Conservation (phyloP, 2,888 invertebrate genomes). For the Linnaemya vulpina region DNA sequence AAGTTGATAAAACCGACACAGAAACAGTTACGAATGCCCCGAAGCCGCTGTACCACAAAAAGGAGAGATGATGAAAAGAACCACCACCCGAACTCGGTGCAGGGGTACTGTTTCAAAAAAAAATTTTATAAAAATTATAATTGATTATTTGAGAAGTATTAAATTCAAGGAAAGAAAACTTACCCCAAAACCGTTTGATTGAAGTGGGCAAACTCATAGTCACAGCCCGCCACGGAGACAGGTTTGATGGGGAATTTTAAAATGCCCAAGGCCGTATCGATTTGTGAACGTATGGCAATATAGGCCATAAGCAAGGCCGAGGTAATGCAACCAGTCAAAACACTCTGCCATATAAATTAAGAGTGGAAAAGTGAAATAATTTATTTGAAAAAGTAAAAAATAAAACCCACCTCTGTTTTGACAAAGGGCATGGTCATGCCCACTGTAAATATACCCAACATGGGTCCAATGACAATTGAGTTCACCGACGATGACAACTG, state of each 20-base stretch:
- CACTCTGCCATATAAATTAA: constrained; percentile 84
- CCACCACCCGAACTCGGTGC: not conserved
- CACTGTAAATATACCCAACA: constrained; percentile 88
- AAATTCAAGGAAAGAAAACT: constrained; percentile 35
- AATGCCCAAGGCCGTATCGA: constrained; percentile 86
- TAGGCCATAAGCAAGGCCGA: constrained; percentile 86
- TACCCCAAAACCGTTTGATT: constrained; percentile 76
- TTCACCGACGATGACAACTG: constrained; percentile 86
- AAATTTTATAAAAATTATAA: not conserved
- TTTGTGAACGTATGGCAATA: constrained; percentile 87
- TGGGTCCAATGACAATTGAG: constrained; percentile 87
- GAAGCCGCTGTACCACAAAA: constrained; percentile 88
- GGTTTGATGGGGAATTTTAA: constrained; percentile 80
- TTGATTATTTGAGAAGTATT: too few species aligned
- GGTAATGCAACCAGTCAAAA: constrained; percentile 86
- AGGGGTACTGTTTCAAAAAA: constrained; percentile 13
- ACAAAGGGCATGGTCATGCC: constrained; percentile 87
- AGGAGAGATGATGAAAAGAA: constrained; percentile 85
- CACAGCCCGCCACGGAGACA: constrained; percentile 76
- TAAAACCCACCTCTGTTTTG: constrained; percentile 84
- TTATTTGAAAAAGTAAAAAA: not conserved
- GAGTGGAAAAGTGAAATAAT: not conserved
- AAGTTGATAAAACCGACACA: constrained; percentile 85
- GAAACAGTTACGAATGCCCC: constrained; percentile 86
- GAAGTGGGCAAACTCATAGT: constrained; percentile 73